Conservation (phyloP, 2,113 vertebrate species). For the Cynocephalus volans region DNA sequence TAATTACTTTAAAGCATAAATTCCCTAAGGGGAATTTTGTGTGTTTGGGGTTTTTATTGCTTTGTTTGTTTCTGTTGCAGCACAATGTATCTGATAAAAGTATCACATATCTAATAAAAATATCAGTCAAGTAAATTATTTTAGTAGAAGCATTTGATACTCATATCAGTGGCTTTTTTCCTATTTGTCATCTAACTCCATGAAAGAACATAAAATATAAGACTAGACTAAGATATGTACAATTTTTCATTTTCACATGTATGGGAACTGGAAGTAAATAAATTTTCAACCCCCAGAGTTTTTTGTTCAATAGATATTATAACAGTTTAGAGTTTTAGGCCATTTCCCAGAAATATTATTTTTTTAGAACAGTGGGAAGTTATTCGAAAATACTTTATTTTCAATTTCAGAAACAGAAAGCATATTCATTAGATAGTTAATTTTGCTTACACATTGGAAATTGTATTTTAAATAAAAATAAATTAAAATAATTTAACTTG, state of each 20-base stretch:
- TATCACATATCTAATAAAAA: constrained; percentile 18
- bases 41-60: not conserved
- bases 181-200: not conserved
- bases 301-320: not conserved
- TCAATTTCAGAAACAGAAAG: not conserved
- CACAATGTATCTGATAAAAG: not conserved
- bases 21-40: not conserved
- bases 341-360: not conserved
- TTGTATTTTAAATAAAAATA: constrained; percentile 33
- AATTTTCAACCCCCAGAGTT: not conserved
- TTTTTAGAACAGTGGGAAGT: not conserved
- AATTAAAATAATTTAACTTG: not conserved
- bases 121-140: not conserved
- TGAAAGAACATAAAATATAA: not conserved
- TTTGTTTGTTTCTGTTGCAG: not conserved
- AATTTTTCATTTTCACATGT: not conserved
- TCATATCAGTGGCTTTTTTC: not conserved
- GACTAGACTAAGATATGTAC: not conserved
- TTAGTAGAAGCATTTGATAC: not conserved
- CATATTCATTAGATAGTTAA: not conserved
- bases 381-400: not conserved
- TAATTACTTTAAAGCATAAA: not conserved
- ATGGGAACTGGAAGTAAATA: not conserved
- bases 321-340: not conserved
- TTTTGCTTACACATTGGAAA: not conserved